Percentiles rank a stretch among this genome's conserved stretches.
Conservation (phyloP, 2,113 vertebrate genomes). For the Tinamus guttatus region DNA sequence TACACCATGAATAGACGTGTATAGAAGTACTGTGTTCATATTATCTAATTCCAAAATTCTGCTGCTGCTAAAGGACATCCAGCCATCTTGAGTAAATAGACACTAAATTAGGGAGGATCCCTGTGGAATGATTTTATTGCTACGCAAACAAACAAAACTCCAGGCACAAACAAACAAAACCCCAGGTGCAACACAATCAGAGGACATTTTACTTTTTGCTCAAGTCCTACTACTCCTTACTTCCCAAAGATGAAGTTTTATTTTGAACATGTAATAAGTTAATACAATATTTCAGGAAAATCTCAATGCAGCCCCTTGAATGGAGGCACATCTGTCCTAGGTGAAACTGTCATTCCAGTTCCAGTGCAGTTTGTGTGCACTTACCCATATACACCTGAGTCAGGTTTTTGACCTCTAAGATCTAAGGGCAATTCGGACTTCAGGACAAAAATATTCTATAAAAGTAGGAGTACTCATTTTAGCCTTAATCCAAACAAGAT, state of each 20-base stretch:
- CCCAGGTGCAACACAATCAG: not conserved
- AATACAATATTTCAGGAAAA: not conserved
- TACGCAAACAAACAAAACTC: not conserved
- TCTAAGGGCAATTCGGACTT: not conserved
- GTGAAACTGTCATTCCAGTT: not conserved
- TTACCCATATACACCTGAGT: not conserved
- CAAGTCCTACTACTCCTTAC: not conserved
- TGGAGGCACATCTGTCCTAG: not conserved
- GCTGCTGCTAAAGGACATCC: not conserved
- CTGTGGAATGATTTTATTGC: not conserved
- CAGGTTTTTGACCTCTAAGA: not conserved
- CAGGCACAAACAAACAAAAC: not conserved
- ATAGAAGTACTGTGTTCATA: not conserved
- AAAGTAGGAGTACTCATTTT: not conserved
- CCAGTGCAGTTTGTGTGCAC: not conserved
- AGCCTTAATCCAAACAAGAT: not conserved
- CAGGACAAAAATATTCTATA: not conserved
- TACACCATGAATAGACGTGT: not conserved
- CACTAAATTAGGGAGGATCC: not conserved
- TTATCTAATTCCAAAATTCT: not conserved
- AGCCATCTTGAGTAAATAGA: not conserved
- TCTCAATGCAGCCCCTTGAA: not conserved
- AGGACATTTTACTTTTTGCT: not conserved
- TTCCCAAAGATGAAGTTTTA: not conserved
- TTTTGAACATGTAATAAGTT: not conserved